Evolutionary conservation across 1,140 invertebrate genomes (phyloP), one percentile per base, ranked within the genome.

Genomic region (Bombus impatiens): DNA sequence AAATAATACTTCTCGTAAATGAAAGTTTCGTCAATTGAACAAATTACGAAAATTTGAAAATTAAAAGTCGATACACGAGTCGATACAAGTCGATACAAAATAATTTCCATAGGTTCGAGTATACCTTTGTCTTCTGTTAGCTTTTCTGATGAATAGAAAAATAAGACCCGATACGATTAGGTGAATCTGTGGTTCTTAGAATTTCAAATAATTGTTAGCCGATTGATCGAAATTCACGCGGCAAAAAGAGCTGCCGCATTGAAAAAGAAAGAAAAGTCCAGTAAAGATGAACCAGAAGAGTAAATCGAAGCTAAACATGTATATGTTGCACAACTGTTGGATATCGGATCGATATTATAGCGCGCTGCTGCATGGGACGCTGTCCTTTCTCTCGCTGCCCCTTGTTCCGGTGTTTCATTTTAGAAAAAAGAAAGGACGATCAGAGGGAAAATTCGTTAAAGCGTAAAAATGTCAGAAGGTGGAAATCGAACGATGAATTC

Each of bases 321-420:
- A 15, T 72, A 44, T 9, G 67, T 84, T 37, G 67, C 40, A 71
- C 67, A 57, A 80, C 83, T 72, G 67, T 62, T 37, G 68, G 78
- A 72, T 77, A 47, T 79, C n/a, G 77, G 53, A 84, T 85, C 83
- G 83, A 85, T 85, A 80, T 85, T 85, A 65, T n/a, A 37, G 62
- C 13, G 18, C 47, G 42, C 37, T n/a, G 47, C 32, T 47, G 9
- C 32, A 18, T 8, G 62, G 62, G 15, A 35, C 25, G 68, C 28
- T 59, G 40, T 57, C n/a, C 10, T 62, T 53, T 37, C 44, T 40
- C 22, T 32, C 35, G 44, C 35, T 10, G 28, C 6, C 44, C n/a
- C 37, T 15, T 3, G n/a, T 75, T 84, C 32, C 74, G 28, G 42
- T 40, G 40, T 77, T 25, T 47, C 28, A 5, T 3, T 22, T 57